phyloP scores from a whole-genome alignment of 1,140 invertebrate species.

The Mesaphorura yosii region DNA sequence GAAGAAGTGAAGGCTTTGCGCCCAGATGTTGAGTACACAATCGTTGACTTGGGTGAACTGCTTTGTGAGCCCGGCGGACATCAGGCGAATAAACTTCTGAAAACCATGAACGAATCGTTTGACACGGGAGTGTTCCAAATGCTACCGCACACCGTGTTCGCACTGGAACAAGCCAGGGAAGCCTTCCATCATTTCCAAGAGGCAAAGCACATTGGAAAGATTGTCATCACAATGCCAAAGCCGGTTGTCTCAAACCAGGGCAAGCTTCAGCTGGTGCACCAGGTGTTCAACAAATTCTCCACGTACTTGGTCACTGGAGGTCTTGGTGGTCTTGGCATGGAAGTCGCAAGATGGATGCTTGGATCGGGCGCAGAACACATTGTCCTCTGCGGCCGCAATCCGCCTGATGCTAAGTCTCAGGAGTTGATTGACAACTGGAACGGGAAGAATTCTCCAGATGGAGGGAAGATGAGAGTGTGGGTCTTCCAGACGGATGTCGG shows the following conservation, averaged over 20 bases:
- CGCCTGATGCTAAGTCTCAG: background rate
- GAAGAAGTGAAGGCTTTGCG: conserved; percentile 6
- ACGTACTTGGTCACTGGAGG: conserved; percentile 14
- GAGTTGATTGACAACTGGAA: background rate
- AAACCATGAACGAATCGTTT: conserved; percentile 1
- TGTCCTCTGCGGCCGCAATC: background rate
- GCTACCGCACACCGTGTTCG: conserved; percentile 1
- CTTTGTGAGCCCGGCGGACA: background rate
- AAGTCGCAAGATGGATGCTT: conserved; percentile 13
- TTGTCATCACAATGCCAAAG: conserved; percentile 7
- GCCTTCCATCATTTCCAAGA: conserved; percentile 9
- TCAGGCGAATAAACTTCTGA: background rate
- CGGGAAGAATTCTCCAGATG: no score
- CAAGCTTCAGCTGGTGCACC: background rate
- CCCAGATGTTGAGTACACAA: conserved; percentile 16
- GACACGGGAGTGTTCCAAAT: background rate
- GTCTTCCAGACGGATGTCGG: conserved; percentile 1
- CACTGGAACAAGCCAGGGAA: background rate
- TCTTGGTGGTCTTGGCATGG: conserved; percentile 12
- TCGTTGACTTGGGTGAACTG: conserved; percentile 8
- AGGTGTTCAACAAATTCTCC: background rate
- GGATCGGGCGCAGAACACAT: conserved; percentile 1
- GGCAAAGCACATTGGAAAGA: conserved; percentile 16
- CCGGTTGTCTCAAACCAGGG: background rate
- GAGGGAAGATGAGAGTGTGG: background rate